A percentile compares a stretch with the other conserved stretches of the same genome.
Evolutionary conservation across 1,140 invertebrate species (phyloP).

Genomic region (Zophobas morio): DNA sequence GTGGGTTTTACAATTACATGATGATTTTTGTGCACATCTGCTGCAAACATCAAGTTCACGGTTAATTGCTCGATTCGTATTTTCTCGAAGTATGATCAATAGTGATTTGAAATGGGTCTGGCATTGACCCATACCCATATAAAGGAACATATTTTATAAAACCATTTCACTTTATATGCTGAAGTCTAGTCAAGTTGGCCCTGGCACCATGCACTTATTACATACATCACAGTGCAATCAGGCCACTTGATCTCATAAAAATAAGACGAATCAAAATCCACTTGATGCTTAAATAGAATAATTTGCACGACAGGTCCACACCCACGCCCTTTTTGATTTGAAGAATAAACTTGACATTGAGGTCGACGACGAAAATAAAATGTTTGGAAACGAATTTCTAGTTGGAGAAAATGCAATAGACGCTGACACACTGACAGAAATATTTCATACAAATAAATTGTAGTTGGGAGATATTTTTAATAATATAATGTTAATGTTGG

Average conservation of each 20-base stretch:
- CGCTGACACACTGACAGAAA: background rate
- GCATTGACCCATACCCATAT: conserved; percentile 60
- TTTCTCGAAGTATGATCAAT: conserved; percentile 29
- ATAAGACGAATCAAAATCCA: conserved; percentile 31
- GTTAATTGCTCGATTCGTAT: background rate
- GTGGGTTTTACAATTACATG: background rate
- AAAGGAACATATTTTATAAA: conserved; percentile 55
- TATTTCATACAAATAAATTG: background rate
- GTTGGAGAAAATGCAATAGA: conserved; percentile 4
- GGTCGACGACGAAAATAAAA: conserved; percentile 26
- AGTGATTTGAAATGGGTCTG: conserved; percentile 35
- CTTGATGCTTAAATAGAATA: conserved; percentile 20
- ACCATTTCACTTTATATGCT: conserved; percentile 45
- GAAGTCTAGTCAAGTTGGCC: conserved; percentile 53
- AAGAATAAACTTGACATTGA: conserved; percentile 40
- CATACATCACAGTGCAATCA: conserved; percentile 50
- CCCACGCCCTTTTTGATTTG: conserved; percentile 23
- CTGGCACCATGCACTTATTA: conserved; percentile 57
- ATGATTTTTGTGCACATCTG: conserved; percentile 22
- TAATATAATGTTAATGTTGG: background rate
- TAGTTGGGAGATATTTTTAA: conserved; percentile 4
- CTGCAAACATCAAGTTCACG: conserved; percentile 29
- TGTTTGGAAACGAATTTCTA: background rate
- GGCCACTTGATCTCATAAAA: conserved; percentile 37
- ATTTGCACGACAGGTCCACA: conserved; percentile 26